Percentiles rank a stretch among this genome's conserved stretches.
These are phyloP conservation scores for Hassar affinis DNA, from an alignment of 2,113 vertebrate genomes.

Conservation along the genomic window DNA sequence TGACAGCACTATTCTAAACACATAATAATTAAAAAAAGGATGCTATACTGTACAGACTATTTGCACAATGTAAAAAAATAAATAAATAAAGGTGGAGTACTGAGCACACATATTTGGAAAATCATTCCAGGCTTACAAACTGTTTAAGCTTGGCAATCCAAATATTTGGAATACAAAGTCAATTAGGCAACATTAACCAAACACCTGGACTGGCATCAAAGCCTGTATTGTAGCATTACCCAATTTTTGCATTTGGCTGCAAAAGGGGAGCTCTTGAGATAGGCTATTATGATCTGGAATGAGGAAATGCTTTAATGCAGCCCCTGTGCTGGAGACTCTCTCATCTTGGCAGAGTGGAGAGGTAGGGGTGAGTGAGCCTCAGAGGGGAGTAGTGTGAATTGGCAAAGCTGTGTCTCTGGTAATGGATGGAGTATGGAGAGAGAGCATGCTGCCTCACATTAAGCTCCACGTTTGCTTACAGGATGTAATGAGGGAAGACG, in stretches of 20 bases:
- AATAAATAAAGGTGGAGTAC: not conserved
- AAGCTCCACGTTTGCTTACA: slow-evolving; percentile 68
- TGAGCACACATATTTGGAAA: slow-evolving; percentile 11
- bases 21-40: not conserved
- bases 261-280: slow-evolving; percentile 42
- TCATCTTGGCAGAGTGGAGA: slow-evolving; percentile 44
- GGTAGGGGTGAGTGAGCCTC: slow-evolving; percentile 34
- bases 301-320: slow-evolving; percentile 42
- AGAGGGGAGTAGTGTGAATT: slow-evolving; percentile 65
- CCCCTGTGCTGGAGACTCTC: slow-evolving; percentile 47
- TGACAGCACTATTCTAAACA: too few species aligned
- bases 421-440: slow-evolving; percentile 56
- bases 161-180: slow-evolving; percentile 40
- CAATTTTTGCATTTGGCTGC: slow-evolving; percentile 51
- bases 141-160: slow-evolving; percentile 34
- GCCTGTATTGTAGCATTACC: slow-evolving; percentile 27
- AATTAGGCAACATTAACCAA: slow-evolving; percentile 49
- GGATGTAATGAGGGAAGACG: slow-evolving; percentile 75
- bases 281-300: slow-evolving; percentile 51
- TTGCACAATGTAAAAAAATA: not conserved
- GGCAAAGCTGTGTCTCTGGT: slow-evolving; percentile 62
- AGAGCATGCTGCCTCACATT: slow-evolving; percentile 63
- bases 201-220: slow-evolving; percentile 52
- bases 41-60: not conserved
- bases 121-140: not conserved